A percentile compares a stretch with the other conserved stretches of the same genome.
phyloP scores from a whole-genome alignment of 2,888 invertebrate genomes.

The Drosophila robusta region DNA sequence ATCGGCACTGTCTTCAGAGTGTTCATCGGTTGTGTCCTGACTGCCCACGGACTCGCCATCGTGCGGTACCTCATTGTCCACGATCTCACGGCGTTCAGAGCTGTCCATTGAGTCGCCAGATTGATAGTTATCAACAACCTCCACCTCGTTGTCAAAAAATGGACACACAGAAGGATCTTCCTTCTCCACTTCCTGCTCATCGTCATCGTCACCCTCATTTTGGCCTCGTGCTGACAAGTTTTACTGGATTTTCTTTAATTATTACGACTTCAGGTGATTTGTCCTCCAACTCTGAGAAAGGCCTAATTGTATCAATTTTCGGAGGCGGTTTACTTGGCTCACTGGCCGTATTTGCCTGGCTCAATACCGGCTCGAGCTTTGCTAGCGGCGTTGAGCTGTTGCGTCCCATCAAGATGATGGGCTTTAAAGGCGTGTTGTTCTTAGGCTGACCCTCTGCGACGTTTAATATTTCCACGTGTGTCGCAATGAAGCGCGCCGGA shows the following conservation, averaged over 20 bases:
- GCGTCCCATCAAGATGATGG: constrained; percentile 30
- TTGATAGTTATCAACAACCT: constrained; percentile 70
- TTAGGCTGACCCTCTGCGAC: not conserved
- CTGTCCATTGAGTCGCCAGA: constrained; percentile 85
- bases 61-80: constrained; percentile 86
- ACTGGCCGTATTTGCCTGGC: not conserved
- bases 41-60: constrained; percentile 87
- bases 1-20: constrained; percentile 83
- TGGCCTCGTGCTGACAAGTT: constrained; percentile 26
- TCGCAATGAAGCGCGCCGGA: constrained; percentile 44
- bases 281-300: constrained; percentile 30
- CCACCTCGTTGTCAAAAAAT: constrained; percentile 79
- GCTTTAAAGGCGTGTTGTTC: constrained; percentile 32
- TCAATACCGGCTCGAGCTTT: constrained; percentile 16
- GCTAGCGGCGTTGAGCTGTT: constrained; percentile 63
- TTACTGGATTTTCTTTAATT: not conserved
- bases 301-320: constrained; percentile 51
- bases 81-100: constrained; percentile 85
- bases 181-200: constrained; percentile 18
- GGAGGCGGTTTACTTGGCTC: constrained; percentile 30
- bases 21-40: constrained; percentile 85
- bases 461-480: not conserved
- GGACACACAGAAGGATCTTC: constrained; percentile 34
- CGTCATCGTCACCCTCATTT: constrained; percentile 34
- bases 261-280: not conserved